Evolutionary conservation across 2,797 vertebrate species (phyloP).

Genomic region (Masticophis lateralis): DNA sequence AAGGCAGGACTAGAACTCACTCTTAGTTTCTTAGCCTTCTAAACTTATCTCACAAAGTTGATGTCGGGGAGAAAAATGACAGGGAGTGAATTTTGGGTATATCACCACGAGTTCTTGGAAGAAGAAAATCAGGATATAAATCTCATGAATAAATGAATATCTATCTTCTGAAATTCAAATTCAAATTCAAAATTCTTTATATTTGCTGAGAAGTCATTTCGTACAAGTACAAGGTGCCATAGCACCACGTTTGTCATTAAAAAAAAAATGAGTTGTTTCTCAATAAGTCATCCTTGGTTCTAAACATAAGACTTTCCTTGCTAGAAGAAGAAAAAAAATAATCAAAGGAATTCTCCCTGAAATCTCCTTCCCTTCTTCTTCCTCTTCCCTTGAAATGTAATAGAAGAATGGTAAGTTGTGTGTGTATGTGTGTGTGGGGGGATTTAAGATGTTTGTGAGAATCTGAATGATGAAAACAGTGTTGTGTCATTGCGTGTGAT

Average conservation of each 20-base stretch:
- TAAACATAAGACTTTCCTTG: background rate
- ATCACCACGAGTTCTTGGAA: background rate
- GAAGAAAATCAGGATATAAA: background rate
- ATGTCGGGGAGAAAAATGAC: background rate
- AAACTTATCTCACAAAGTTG: background rate
- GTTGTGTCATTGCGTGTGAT: background rate
- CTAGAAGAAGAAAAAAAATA: background rate
- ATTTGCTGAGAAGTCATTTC: background rate
- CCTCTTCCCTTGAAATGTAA: background rate
- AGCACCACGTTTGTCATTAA: background rate
- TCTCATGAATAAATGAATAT: background rate
- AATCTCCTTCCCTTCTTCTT: background rate
- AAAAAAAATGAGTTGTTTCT: background rate
- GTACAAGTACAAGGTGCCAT: background rate
- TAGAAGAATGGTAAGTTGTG: background rate
- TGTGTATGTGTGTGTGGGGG: background rate
- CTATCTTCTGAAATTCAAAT: background rate
- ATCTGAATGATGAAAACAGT: background rate
- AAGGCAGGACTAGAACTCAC: background rate
- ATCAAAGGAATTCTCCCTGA: background rate
- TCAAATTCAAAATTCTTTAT: no score
- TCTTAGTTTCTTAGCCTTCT: background rate
- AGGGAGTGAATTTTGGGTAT: background rate
- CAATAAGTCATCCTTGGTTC: background rate
- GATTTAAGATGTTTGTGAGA: background rate